Evolutionary conservation across 1,140 invertebrate genomes (phyloP).

Genomic region (Caenorhabditis elegans): WBcel235 BX284604.4:6082001-6082500

Average conservation of each 20-base stretch:
- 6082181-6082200: slow-evolving; percentile 50
- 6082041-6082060: slow-evolving; percentile 54
- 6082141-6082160: slow-evolving; percentile 52
- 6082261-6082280: neutral
- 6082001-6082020: slow-evolving; percentile 38
- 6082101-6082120: slow-evolving; percentile 24
- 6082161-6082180: slow-evolving; percentile 45
- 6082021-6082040: slow-evolving; percentile 50
- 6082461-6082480: neutral
- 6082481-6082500: slow-evolving; percentile 6
- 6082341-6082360: neutral
- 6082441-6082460: neutral
- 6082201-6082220: slow-evolving; percentile 41
- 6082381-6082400: slow-evolving; percentile 13
- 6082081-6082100: slow-evolving; percentile 29
- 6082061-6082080: slow-evolving; percentile 36
- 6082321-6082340: neutral
- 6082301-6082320: slow-evolving; percentile 2
- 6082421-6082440: slow-evolving; percentile 6
- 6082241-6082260: neutral
- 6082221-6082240: slow-evolving; percentile 7
- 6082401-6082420: slow-evolving; percentile 12
- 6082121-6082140: slow-evolving; percentile 26
- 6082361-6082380: neutral
- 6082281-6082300: neutral